Base-by-base conservation (phyloP, 2,888 invertebrate species). In the Rhodophaea formosa region DNA sequence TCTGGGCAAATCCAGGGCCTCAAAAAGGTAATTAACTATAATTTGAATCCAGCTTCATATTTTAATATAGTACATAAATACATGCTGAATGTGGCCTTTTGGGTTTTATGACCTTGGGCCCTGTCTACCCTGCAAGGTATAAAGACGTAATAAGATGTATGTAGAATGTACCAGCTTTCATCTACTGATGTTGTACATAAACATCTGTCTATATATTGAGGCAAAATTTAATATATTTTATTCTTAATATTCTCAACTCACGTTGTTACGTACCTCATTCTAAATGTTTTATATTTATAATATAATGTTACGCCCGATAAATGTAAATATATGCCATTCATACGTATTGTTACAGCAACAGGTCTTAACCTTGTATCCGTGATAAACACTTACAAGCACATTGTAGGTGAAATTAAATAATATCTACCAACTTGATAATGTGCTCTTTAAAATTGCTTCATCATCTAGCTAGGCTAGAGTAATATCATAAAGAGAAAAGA, bases 1-100 rank as follows among this genome's bases (percentile, higher is more conserved):
- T 94, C 94, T 35, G 98, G 98, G 7, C 94, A 96, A 84, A 93
- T 99, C 8, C 89, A 83, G 32, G 98, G 98, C 1, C 91, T 99
- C 35, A 80, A 92, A 15, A 92, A 95, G 81, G 98, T 98, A 61
- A 79, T 63, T 66, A 23, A 55, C 49, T 52, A 8, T 39, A 12
- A 12, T 12, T 5, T 6, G 5, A 12, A 10, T 12, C n/a, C 8
- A 10, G 39, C 12, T 39, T 7, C 5, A 23, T 23, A 23, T 23
- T 23, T 23, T 23, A n/a, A n/a, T n/a, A n/a, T n/a, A n/a, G n/a
- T n/a, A n/a, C n/a, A n/a, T n/a, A n/a, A n/a, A n/a, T n/a, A n/a
- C n/a, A n/a, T n/a, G n/a, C n/a, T n/a, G n/a, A n/a, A n/a, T n/a
- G n/a, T n/a, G n/a, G n/a, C n/a, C n/a, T n/a, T n/a, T n/a, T n/a